Evolutionary conservation across 2,113 vertebrate genomes (phyloP).

Genomic region (Vanacampus margaritifer): DNA sequence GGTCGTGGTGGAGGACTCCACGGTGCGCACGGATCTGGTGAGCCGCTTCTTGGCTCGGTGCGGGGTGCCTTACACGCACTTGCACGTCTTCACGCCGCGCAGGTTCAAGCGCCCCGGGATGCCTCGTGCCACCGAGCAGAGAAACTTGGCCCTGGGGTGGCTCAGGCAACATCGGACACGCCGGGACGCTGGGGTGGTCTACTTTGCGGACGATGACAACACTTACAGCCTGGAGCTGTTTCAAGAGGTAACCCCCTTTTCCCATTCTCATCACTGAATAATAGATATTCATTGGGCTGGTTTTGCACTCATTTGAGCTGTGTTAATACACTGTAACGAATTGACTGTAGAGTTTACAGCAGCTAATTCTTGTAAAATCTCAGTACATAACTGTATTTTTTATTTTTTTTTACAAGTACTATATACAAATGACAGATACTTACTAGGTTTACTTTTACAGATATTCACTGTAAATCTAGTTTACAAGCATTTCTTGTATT

Average conservation of each 20-base stretch:
- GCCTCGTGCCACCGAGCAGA: slow-evolving; percentile 93
- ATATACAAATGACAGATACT: too few relatives aligned
- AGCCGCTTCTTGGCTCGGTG: slow-evolving; percentile 81
- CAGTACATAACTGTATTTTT: too few relatives aligned
- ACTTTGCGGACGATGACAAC: slow-evolving; percentile 98
- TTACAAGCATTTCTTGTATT: too few relatives aligned
- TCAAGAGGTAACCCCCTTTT: slow-evolving; percentile 80
- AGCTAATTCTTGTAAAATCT: too few relatives aligned
- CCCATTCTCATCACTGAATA: not conserved
- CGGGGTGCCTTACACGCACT: slow-evolving; percentile 85
- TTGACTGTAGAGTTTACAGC: too few relatives aligned
- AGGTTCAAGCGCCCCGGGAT: slow-evolving; percentile 89
- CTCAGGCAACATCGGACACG: slow-evolving; percentile 80
- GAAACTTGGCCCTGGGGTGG: slow-evolving; percentile 89
- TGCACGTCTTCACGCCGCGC: slow-evolving; percentile 89
- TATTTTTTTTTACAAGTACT: too few relatives aligned
- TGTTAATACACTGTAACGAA: too few relatives aligned
- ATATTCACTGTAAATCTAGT: too few relatives aligned
- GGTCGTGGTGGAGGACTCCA: slow-evolving; percentile 92
- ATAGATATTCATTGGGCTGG: not conserved
- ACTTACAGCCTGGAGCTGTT: slow-evolving; percentile 98
- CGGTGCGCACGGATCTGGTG: slow-evolving; percentile 84
- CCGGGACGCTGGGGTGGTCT: slow-evolving; percentile 84
- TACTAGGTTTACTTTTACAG: too few relatives aligned
- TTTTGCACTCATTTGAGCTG: too few relatives aligned